phyloP scores from a whole-genome alignment of 1,140 invertebrate species.

The Argopecten irradians region DNA sequence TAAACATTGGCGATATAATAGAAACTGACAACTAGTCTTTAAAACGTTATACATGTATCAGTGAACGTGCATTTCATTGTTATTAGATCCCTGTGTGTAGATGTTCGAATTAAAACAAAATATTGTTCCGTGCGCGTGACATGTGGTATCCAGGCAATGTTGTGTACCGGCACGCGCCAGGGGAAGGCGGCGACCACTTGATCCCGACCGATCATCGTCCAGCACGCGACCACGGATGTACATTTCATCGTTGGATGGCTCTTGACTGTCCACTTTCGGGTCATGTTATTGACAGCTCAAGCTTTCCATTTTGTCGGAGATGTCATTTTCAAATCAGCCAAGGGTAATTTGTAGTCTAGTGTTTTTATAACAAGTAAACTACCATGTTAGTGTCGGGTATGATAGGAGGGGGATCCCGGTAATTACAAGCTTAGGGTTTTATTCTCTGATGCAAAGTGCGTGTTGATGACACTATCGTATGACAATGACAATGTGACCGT shows the following conservation, averaged over 20 bases:
- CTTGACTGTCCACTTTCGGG: neutral
- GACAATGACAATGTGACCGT: neutral
- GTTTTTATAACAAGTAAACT: constrained; percentile 23
- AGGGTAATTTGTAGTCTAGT: neutral
- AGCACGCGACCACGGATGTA: neutral
- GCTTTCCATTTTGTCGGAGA: constrained; percentile 1
- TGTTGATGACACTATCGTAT: neutral
- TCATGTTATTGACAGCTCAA: neutral
- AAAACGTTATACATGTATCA: neutral
- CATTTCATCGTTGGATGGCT: constrained; percentile 14
- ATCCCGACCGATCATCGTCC: constrained; percentile 1
- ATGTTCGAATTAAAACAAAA: constrained; percentile 19
- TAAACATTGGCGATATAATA: neutral
- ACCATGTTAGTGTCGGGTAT: neutral
- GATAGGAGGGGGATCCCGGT: neutral
- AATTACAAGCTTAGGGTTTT: neutral
- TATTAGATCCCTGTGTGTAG: neutral
- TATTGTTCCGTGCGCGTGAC: constrained; percentile 14
- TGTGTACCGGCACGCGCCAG: constrained; percentile 3
- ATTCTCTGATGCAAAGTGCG: neutral
- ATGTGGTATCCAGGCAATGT: neutral
- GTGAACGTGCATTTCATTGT: neutral
- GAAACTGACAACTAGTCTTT: neutral
- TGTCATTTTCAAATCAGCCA: neutral
- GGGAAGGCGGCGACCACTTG: constrained; percentile 12